Evolutionary conservation across 2,888 invertebrate species (phyloP).

Genomic region (Margaritifera margaritifera): DNA sequence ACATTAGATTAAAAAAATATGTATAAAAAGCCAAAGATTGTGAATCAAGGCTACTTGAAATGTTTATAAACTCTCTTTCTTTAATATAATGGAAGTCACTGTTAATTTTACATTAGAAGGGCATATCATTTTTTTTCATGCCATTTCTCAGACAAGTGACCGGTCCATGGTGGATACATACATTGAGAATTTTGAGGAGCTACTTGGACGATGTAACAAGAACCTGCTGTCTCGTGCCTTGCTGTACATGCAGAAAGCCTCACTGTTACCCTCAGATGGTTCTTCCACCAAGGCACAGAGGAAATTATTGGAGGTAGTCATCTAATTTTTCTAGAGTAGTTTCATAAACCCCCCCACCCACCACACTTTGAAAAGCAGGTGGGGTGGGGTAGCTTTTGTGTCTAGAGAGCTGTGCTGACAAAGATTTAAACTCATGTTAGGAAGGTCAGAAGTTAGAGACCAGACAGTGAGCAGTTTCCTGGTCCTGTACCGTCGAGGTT

Average conservation of each 20-base stretch:
- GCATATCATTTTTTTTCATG: too few species aligned
- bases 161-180: conserved; percentile 30
- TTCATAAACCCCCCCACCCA: neutral
- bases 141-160: conserved; percentile 32
- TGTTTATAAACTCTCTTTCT: too few species aligned
- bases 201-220: conserved; percentile 55
- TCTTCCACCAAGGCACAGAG: conserved; percentile 53
- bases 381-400: neutral
- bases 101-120: too few species aligned
- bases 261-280: conserved; percentile 40
- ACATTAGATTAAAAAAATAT: too few species aligned
- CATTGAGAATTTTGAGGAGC: conserved; percentile 59
- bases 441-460: too few species aligned
- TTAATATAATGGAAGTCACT: too few species aligned
- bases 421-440: too few species aligned
- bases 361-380: neutral
- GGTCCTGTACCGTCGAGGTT: too few species aligned
- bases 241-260: conserved; percentile 65
- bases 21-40: too few species aligned
- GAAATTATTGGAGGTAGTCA: conserved; percentile 51
- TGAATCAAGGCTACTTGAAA: too few species aligned
- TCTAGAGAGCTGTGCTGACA: too few species aligned
- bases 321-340: neutral
- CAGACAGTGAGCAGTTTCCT: too few species aligned
- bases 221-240: conserved; percentile 65